Evolutionary conservation across 2,888 invertebrate genomes (phyloP), one percentile per base, ranked within the genome.

Genomic region (Dusona sp.): DNA sequence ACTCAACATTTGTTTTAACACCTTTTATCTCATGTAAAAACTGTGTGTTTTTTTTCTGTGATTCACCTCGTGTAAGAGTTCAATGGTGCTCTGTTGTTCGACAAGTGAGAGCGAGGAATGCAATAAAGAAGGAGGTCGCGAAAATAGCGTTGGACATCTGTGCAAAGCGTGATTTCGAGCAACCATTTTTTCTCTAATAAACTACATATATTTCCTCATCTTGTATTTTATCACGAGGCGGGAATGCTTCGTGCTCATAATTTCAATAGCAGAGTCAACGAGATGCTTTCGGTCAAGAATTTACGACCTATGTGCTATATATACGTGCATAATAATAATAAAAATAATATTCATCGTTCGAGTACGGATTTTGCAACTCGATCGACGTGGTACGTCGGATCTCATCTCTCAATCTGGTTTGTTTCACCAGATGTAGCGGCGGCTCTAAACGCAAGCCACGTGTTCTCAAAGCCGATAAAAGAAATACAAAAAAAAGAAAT

Each of bases 131-230:
- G 51, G 54, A 36, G 38, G 3, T 22, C 13, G 88, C 88, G 83
- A 88, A 89, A 90, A 90, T 89, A 90, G 87, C 88, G 87, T 42
- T 78, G 88, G 87, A 88, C 91, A 91, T 90, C 90, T 91, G 91
- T 91, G 90, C 90, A 91, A 91, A 91, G 77, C 81, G 65, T 70
- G 79, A 74, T 68, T 22, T 16, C 25, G 29, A 61, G 36, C 33
- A 25, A 65, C 36, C n/a, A 7, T 67, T 82, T 45, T 51, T 70
- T 64, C 68, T 54, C 54, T 75, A 25, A 57, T 54, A 38, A 57
- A 73, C 19, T 25, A 38, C 13, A 38, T 29, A 33, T 51, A 51
- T 72, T 67, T 79, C 67, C 25, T 65, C 65, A 8, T 73, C 38
- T 38, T 16, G 64, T 36, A 54, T n/a, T 51, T 45, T 80, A 54